Base-by-base conservation (phyloP, 2,888 invertebrate genomes). In the Euproctis similis region DNA sequence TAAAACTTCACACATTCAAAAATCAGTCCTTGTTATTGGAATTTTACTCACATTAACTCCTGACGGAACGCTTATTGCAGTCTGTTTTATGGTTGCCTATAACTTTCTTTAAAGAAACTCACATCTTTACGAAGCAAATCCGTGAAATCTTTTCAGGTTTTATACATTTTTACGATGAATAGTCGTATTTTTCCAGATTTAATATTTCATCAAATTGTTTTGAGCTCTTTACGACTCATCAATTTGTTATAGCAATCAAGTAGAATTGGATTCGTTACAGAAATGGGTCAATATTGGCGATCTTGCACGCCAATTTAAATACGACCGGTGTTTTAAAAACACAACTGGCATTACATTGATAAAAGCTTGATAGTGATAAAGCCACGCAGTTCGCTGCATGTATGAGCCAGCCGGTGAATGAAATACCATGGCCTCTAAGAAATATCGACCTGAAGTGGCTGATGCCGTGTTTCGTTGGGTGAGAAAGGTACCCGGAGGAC, bases 221-320 rank as follows among this genome's bases (percentile, higher is more conserved):
- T 61, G 49, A n/a, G 45, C 44, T 52, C 52, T 59, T 63, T 62
- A 62, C 54, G 60, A 58, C 54, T 62, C 60, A 60, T 59, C 61
- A 61, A 54, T 59, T 63, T 55, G 44, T 39, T 47, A 46, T 50
- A 56, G 54, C 58, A 57, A 63, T 61, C 57, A 59, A 59, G 47
- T 48, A 53, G 54, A 59, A 63, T 61, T 61, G 59, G 63, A 60
- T 60, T 63, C 55, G 59, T 63, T 61, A 58, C 52, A 49, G 53
- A 59, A 59, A 58, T 54, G 50, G 47, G 45, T 59, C 54, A 60
- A 59, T 61, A 63, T 60, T 60, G 61, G 56, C 59, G 56, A 52
- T 58, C 63, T 63, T 61, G 61, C 59, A 56, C 53, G 49, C 58
- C 52, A 47, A 60, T 63, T 59, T 56, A 52, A 57, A 59, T 59